These are phyloP conservation scores for Bombyx huttoni DNA, from an alignment of 2,888 invertebrate species.

Conservation along the genomic window DNA sequence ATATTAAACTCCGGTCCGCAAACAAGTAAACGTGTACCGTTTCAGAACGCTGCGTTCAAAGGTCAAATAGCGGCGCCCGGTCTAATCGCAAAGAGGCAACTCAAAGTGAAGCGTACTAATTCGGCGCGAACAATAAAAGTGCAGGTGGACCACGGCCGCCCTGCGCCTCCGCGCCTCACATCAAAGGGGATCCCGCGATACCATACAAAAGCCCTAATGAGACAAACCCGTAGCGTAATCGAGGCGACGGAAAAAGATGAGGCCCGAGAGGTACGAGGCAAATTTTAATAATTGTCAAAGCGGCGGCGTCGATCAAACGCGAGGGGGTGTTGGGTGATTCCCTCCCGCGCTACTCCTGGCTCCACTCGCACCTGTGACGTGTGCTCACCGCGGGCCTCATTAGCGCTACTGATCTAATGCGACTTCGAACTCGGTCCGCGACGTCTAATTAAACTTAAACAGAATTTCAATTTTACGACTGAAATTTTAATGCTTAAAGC, in stretches of 20 bases:
- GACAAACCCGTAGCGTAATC: conserved; percentile 72
- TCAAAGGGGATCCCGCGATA: conserved; percentile 65
- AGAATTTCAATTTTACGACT: conserved; percentile 67
- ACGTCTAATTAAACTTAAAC: conserved; percentile 67
- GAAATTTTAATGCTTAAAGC: conserved; percentile 68
- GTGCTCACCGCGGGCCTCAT: conserved; percentile 66
- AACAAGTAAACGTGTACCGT: conserved; percentile 1
- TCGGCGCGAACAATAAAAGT: conserved; percentile 66
- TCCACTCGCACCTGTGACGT: conserved; percentile 51
- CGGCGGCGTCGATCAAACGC: conserved; percentile 72
- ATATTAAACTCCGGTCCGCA: not conserved
- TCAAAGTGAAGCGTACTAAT: conserved; percentile 69
- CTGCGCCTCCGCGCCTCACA: conserved; percentile 44
- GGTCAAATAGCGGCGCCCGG: conserved; percentile 37
- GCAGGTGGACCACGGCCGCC: conserved; percentile 59
- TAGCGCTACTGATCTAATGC: conserved; percentile 67
- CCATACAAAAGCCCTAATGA: conserved; percentile 72
- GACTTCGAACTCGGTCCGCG: conserved; percentile 59
- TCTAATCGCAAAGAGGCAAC: conserved; percentile 58
- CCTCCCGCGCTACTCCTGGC: conserved; percentile 11
- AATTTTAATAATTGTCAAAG: conserved; percentile 75
- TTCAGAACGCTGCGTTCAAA: conserved; percentile 2
- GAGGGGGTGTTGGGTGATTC: conserved; percentile 24
- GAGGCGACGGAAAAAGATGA: conserved; percentile 72
- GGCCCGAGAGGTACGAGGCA: conserved; percentile 70